Conservation (phyloP, 1,140 invertebrate genomes). For the Wiebesia pumilae region DNA sequence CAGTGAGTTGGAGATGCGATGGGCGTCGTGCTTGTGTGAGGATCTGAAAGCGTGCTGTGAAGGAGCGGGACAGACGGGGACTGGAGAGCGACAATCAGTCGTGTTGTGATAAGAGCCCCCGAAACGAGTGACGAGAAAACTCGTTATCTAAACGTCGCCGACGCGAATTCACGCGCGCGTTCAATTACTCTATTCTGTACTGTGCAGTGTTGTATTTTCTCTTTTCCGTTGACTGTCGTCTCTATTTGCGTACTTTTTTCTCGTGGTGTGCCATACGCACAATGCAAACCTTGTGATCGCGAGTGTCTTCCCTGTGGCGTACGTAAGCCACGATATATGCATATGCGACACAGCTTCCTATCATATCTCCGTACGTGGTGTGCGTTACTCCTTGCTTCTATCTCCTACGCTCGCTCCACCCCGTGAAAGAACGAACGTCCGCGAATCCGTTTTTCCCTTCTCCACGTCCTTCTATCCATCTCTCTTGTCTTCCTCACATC, state of each 20-base stretch:
- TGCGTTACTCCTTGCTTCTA: not conserved
- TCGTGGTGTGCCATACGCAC: too few relatives aligned
- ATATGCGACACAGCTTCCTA: too few relatives aligned
- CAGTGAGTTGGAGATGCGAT: constrained; percentile 53
- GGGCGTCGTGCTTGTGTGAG: constrained; percentile 58
- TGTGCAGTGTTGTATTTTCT: not conserved
- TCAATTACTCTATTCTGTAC: not conserved
- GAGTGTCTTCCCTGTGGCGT: not conserved
- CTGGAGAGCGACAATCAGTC: not conserved
- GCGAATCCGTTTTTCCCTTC: not conserved
- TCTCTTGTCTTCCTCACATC: not conserved
- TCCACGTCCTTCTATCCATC: not conserved
- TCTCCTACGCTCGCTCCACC: too few relatives aligned
- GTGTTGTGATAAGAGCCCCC: not conserved
- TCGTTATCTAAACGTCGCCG: constrained; percentile 20
- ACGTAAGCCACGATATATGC: too few relatives aligned
- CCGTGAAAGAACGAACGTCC: not conserved
- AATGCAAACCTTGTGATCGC: too few relatives aligned
- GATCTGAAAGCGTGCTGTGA: not conserved
- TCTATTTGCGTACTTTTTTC: too few relatives aligned
- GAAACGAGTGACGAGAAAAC: not conserved
- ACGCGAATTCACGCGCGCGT: not conserved
- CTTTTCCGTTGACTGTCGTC: too few relatives aligned
- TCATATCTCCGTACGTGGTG: too few relatives aligned
- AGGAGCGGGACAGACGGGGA: not conserved